phyloP scores from a whole-genome alignment of 1,140 invertebrate genomes.

The Plutomurus gul region DNA sequence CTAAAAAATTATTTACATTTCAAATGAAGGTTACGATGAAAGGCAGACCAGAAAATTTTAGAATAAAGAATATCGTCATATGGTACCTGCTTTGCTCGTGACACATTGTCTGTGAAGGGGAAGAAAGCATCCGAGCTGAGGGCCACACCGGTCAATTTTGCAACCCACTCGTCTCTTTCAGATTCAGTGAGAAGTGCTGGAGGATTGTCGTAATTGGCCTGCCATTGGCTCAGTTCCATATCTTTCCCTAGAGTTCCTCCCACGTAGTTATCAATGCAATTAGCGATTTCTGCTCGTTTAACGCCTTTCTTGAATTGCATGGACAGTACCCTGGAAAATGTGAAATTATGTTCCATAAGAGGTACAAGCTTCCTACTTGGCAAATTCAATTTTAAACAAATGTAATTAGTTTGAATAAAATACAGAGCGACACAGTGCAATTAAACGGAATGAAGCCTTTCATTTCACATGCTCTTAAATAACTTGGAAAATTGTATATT shows the following conservation, averaged over 20 bases:
- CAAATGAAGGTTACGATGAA: neutral
- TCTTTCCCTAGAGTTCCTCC: slow-evolving; percentile 84
- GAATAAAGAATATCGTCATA: neutral
- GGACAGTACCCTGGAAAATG: slow-evolving; percentile 71
- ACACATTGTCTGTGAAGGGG: slow-evolving; percentile 97
- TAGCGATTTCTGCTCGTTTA: slow-evolving; percentile 90
- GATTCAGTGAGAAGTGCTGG: slow-evolving; percentile 69
- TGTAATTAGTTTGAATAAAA: too few species aligned
- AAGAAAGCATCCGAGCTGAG: slow-evolving; percentile 99
- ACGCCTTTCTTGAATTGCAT: slow-evolving; percentile 90
- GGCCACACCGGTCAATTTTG: slow-evolving; percentile 78
- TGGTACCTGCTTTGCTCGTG: slow-evolving; percentile 83
- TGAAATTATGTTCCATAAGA: too few species aligned
- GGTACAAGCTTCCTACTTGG: too few species aligned
- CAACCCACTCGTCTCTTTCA: slow-evolving; percentile 80
- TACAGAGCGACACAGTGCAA: too few species aligned
- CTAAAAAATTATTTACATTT: slow-evolving; percentile 63
- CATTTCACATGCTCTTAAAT: too few species aligned
- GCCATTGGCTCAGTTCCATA: slow-evolving; percentile 71
- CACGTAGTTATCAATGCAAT: slow-evolving; percentile 95
- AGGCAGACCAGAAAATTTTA: slow-evolving; percentile 49
- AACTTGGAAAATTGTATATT: too few species aligned
- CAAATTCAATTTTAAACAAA: too few species aligned
- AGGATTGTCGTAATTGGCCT: slow-evolving; percentile 73
- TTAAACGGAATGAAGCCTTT: too few species aligned